A percentile compares a stretch with the other conserved stretches of the same genome.
These are phyloP conservation scores for Plodia interpunctella DNA, from an alignment of 1,140 invertebrate genomes.

Conservation along the genomic window DNA sequence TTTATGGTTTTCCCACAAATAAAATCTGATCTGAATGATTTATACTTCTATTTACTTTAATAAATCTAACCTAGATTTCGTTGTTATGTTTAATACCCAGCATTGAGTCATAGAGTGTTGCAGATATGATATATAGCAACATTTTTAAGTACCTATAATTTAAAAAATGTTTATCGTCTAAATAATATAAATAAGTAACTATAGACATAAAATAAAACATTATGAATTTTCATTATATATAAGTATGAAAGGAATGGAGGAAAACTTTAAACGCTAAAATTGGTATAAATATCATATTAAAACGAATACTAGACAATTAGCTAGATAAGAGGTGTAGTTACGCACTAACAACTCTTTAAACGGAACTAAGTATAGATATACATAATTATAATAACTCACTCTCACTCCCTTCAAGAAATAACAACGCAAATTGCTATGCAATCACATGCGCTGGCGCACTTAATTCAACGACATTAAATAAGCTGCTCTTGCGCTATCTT, in stretches of 20 bases:
- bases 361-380: too few species aligned
- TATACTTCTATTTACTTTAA: not conserved
- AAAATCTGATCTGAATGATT: not conserved
- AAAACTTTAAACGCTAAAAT: too few species aligned
- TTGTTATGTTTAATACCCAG: too few species aligned
- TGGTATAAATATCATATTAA: not conserved
- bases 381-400: slow-evolving; percentile 39
- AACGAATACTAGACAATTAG: not conserved
- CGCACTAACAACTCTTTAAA: slow-evolving; percentile 13
- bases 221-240: too few species aligned
- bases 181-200: too few species aligned
- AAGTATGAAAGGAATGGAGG: too few species aligned
- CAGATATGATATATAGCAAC: too few species aligned
- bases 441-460: slow-evolving; percentile 52
- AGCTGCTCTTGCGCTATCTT: slow-evolving; percentile 27
- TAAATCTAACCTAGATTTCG: not conserved
- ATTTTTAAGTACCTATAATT: too few species aligned
- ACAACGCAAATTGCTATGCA: slow-evolving; percentile 42
- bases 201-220: too few species aligned
- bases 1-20: slow-evolving; percentile 6
- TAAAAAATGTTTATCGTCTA: too few species aligned
- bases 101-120: too few species aligned
- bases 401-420: slow-evolving; percentile 32
- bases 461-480: slow-evolving; percentile 57
- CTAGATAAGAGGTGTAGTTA: slow-evolving; percentile 6